A percentile compares a stretch with the other conserved stretches of the same genome.
Conservation (phyloP, 2,888 invertebrate species). For the Ormyrus thymus region DNA sequence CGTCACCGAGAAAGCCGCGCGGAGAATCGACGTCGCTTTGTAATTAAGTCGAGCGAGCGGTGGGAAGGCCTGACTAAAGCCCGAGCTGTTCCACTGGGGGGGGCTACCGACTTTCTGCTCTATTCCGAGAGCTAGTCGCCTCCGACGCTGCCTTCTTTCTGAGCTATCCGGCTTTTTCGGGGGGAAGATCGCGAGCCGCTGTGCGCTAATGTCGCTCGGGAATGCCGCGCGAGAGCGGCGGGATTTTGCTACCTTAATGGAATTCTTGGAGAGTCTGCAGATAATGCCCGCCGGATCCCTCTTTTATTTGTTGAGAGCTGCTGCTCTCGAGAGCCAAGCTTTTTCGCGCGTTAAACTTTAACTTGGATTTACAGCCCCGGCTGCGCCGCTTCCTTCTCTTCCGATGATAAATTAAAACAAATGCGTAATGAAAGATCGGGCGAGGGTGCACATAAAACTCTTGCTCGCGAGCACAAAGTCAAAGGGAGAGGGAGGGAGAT, state of each 20-base stretch:
- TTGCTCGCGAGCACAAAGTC: not conserved
- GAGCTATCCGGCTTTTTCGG: not conserved
- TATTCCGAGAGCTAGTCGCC: not conserved
- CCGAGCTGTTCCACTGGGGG: slow-evolving; percentile 17
- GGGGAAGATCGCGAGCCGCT: not conserved
- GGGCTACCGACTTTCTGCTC: slow-evolving; percentile 14
- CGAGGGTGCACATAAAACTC: slow-evolving; percentile 12
- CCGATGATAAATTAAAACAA: no score
- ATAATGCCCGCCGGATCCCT: slow-evolving; percentile 22
- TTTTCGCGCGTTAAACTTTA: slow-evolving; percentile 1
- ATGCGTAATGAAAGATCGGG: no score
- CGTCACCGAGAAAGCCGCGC: not conserved
- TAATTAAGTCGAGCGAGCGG: slow-evolving; percentile 30
- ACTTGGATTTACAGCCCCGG: no score
- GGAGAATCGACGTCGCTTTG: no score
- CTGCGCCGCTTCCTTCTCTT: no score
- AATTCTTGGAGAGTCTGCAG: slow-evolving; percentile 16
- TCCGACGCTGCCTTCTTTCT: not conserved
- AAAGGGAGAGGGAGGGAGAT: slow-evolving; percentile 10
- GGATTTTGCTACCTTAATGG: slow-evolving; percentile 38
- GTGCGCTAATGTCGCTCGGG: slow-evolving; percentile 18
- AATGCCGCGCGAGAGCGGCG: slow-evolving; percentile 9
- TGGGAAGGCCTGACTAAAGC: slow-evolving; percentile 30
- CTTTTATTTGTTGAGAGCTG: slow-evolving; percentile 8
- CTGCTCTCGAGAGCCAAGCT: not conserved